A percentile compares a stretch with the other conserved stretches of the same genome.
Evolutionary conservation across 2,113 vertebrate species (phyloP).

Genomic region (Rhynchomys soricoides): DNA sequence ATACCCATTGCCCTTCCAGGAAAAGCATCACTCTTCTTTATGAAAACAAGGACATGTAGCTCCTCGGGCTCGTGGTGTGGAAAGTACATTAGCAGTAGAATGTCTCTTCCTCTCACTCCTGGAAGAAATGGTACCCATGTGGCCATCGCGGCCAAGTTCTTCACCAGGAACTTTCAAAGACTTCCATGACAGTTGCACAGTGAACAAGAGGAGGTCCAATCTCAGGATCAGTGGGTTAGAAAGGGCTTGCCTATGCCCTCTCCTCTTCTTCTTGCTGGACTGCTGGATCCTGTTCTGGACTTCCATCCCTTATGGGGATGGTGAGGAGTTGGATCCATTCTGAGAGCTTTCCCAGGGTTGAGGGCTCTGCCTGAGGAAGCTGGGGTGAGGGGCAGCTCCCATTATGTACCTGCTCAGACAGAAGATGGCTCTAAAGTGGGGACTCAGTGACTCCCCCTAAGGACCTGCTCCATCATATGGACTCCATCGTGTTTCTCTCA

Average conservation of each 20-base stretch:
- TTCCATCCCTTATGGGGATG: fast-evolving
- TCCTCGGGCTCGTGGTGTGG: neutral
- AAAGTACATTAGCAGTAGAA: neutral
- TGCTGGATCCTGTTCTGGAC: neutral
- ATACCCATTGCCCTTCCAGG: conserved; percentile 23
- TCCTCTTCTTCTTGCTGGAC: neutral
- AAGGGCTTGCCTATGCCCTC: no score
- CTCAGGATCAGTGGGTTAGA: neutral
- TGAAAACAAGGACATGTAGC: conserved; percentile 26
- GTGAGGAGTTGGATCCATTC: neutral
- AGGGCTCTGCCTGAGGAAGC: neutral
- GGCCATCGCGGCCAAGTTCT: neutral
- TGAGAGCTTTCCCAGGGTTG: no score
- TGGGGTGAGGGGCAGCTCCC: neutral
- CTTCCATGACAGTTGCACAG: neutral
- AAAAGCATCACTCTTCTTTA: conserved; percentile 49
- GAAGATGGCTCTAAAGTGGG: neutral
- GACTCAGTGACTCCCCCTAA: neutral
- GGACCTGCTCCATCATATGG: neutral
- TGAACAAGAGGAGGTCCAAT: neutral
- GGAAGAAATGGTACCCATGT: neutral
- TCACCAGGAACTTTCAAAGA: neutral
- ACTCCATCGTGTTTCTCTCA: fast-evolving
- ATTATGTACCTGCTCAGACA: fast-evolving
- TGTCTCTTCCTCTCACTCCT: neutral